These are phyloP conservation scores for Drosophila sturtevanti DNA, from an alignment of 1,140 invertebrate species.

Conservation along the genomic window DNA sequence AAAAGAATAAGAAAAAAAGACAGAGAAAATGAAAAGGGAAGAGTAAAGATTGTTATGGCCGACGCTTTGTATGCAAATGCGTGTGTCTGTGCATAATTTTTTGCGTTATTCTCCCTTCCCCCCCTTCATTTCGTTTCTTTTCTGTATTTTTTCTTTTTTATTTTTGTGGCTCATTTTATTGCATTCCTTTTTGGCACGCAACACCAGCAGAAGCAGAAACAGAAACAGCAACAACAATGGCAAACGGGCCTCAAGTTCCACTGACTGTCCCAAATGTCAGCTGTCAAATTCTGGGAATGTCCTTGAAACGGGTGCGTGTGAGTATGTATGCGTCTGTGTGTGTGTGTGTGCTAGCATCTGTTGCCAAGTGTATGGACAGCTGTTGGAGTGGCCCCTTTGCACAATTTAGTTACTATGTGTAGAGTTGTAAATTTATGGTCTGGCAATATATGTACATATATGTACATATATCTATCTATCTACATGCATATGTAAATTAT, in stretches of 20 bases:
- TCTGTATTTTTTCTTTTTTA: slow-evolving; percentile 19
- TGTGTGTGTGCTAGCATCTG: slow-evolving; percentile 24
- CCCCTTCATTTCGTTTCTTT: neutral
- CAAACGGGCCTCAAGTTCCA: slow-evolving; percentile 27
- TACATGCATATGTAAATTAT: neutral
- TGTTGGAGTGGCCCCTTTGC: slow-evolving; percentile 42
- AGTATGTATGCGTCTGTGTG: neutral
- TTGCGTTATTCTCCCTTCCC: slow-evolving; percentile 30
- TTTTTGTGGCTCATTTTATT: slow-evolving; percentile 38
- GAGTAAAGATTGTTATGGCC: slow-evolving; percentile 14
- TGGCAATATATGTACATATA: slow-evolving; percentile 9
- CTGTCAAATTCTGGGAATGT: slow-evolving; percentile 45
- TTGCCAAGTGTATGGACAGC: slow-evolving; percentile 51
- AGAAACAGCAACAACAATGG: too few relatives aligned
- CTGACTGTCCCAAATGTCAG: slow-evolving; percentile 47
- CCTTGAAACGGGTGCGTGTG: slow-evolving; percentile 35
- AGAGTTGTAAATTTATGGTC: slow-evolving; percentile 50
- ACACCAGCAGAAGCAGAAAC: slow-evolving; percentile 14
- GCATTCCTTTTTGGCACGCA: slow-evolving; percentile 45
- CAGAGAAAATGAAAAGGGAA: neutral
- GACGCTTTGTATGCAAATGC: slow-evolving; percentile 40
- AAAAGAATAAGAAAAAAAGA: neutral
- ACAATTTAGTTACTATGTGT: neutral
- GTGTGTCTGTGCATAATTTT: slow-evolving; percentile 26
- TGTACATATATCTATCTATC: neutral